Percentiles rank a stretch among this genome's conserved stretches.
phyloP scores from a whole-genome alignment of 2,113 vertebrate genomes.

The Seriola aureovittata region DNA sequence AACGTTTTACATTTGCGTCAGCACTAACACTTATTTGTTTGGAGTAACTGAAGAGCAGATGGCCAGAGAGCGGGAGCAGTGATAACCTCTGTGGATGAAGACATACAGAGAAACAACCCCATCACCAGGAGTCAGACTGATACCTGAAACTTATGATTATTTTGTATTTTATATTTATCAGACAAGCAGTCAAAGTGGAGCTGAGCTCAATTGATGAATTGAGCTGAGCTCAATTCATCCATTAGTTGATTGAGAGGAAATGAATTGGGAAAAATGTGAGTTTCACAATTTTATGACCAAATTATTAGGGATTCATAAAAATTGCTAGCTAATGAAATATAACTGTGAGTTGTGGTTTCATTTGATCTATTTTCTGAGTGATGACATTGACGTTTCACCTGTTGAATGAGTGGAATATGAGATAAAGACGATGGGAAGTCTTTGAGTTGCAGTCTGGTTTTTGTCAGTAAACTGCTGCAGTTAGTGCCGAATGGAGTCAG shows the following conservation, averaged over 20 bases:
- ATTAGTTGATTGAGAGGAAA: too few species aligned
- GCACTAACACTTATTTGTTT: slow-evolving; percentile 6
- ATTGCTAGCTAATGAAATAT: background rate
- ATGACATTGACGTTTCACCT: background rate
- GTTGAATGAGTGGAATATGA: background rate
- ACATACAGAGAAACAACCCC: background rate
- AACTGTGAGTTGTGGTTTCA: background rate
- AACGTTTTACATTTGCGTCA: background rate
- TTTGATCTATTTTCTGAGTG: background rate
- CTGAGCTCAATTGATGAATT: too few species aligned
- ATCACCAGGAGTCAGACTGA: background rate
- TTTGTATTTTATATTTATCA: background rate
- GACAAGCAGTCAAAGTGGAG: background rate
- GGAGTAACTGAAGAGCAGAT: slow-evolving; percentile 13
- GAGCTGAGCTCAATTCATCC: too few species aligned
- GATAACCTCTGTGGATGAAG: background rate
- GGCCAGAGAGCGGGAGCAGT: background rate
- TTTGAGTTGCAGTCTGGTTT: background rate
- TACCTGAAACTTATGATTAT: background rate
- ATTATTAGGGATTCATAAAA: background rate
- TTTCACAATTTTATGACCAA: too few species aligned
- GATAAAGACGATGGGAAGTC: background rate
- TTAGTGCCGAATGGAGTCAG: background rate
- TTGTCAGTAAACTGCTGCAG: too few species aligned
- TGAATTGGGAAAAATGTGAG: background rate